These are phyloP conservation scores for Eulemur albifrons DNA, from an alignment of 2,797 vertebrate species.

Conservation along the genomic window DNA sequence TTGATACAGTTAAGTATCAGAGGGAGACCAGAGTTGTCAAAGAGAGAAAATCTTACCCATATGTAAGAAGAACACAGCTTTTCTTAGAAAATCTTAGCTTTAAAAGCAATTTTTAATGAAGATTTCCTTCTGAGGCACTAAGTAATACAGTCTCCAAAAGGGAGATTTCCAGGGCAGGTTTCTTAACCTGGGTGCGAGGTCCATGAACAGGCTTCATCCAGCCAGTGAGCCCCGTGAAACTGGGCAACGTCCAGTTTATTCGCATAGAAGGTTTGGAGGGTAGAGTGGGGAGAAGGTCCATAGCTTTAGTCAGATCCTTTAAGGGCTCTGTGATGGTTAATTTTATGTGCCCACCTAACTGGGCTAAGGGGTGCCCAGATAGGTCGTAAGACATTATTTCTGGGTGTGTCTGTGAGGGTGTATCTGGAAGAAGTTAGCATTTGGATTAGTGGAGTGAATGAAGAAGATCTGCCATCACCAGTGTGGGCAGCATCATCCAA, in stretches of 20 bases:
- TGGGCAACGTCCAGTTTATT: neutral
- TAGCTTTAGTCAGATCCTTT: neutral
- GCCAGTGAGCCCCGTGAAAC: neutral
- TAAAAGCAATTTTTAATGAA: neutral
- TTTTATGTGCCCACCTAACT: neutral
- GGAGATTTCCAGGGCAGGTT: too few relatives aligned
- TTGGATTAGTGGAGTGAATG: neutral
- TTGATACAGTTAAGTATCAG: neutral
- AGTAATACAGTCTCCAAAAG: neutral
- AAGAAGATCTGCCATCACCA: neutral
- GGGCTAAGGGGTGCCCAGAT: neutral
- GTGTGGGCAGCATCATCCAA: neutral
- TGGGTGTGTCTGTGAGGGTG: neutral
- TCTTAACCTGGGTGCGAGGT: neutral
- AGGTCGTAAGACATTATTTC: neutral
- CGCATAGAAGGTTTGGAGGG: neutral
- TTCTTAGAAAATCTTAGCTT: neutral
- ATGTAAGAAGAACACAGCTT: neutral
- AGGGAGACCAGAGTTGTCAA: neutral
- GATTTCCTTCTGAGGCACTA: neutral
- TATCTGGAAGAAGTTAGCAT: neutral
- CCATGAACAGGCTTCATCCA: neutral
- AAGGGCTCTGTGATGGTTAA: neutral
- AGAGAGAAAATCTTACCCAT: neutral
- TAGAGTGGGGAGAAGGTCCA: neutral